These are phyloP conservation scores for Phaetusa simplex DNA, from an alignment of 2,113 vertebrate species.

Conservation along the genomic window DNA sequence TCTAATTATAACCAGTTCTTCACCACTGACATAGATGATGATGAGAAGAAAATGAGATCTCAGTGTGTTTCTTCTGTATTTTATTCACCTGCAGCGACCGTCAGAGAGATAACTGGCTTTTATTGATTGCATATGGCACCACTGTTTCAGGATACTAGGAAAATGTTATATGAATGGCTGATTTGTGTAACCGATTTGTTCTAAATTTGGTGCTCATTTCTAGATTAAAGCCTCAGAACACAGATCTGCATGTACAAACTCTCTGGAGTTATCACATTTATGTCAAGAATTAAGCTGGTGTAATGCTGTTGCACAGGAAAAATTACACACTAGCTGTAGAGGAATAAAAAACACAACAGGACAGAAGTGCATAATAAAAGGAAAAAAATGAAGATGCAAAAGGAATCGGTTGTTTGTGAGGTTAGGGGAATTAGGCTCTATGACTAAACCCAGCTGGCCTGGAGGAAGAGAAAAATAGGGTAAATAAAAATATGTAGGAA, in stretches of 20 bases:
- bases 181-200: neutral
- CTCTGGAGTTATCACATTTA: neutral
- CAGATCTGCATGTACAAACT: neutral
- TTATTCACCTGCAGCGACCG: neutral
- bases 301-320: neutral
- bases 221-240: neutral
- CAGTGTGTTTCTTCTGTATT: neutral
- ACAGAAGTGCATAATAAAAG: neutral
- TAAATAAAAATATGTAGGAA: neutral
- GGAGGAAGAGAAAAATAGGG: neutral
- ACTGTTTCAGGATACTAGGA: neutral
- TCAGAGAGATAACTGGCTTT: neutral
- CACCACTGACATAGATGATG: neutral
- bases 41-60: neutral
- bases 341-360: constrained; percentile 24
- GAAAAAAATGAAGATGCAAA: neutral
- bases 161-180: neutral
- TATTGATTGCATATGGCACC: neutral
- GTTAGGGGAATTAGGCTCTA: neutral
- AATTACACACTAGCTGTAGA: neutral
- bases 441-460: neutral
- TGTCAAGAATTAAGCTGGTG: neutral
- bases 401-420: neutral
- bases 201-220: neutral
- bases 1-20: constrained; percentile 24